A percentile compares a stretch with the other conserved stretches of the same genome.
These are phyloP conservation scores for Mercenaria mercenaria DNA, from an alignment of 1,140 invertebrate genomes.

Conservation along the genomic window DNA sequence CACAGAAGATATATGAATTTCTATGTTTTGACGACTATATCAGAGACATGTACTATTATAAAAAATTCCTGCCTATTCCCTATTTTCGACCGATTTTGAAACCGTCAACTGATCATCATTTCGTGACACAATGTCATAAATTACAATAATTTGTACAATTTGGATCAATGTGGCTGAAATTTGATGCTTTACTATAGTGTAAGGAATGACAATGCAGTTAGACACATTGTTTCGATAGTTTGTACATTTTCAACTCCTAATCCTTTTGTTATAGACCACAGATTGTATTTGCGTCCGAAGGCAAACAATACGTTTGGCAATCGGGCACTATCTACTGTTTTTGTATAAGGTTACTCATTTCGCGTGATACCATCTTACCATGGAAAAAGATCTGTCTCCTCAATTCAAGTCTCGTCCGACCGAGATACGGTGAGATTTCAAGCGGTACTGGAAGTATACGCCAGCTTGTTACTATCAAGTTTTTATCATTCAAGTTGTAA, in stretches of 20 bases:
- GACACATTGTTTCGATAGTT: not conserved
- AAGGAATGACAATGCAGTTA: conserved; percentile 34
- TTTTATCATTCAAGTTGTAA: conserved; percentile 11
- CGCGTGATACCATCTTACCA: conserved; percentile 1
- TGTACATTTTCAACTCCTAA: conserved; percentile 14
- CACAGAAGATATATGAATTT: no score
- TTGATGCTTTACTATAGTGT: conserved; percentile 15
- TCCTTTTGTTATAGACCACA: not conserved
- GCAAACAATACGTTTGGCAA: conserved; percentile 23
- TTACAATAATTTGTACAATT: conserved; percentile 12
- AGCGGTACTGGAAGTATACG: not conserved
- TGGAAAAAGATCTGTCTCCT: conserved; percentile 3
- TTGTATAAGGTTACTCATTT: conserved; percentile 38
- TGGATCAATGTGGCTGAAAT: conserved; percentile 33
- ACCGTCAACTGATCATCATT: conserved; percentile 21
- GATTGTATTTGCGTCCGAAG: conserved; percentile 6
- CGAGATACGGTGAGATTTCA: conserved; percentile 19
- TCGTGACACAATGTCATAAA: conserved; percentile 16
- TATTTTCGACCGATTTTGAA: not conserved
- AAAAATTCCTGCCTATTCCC: no score
- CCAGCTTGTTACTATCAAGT: conserved; percentile 5
- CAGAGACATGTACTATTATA: no score
- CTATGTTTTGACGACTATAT: no score
- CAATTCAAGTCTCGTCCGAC: not conserved
- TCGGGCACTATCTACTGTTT: conserved; percentile 39